These are phyloP conservation scores for Megathymus violae DNA, from an alignment of 1,140 invertebrate genomes.

Conservation along the genomic window DNA sequence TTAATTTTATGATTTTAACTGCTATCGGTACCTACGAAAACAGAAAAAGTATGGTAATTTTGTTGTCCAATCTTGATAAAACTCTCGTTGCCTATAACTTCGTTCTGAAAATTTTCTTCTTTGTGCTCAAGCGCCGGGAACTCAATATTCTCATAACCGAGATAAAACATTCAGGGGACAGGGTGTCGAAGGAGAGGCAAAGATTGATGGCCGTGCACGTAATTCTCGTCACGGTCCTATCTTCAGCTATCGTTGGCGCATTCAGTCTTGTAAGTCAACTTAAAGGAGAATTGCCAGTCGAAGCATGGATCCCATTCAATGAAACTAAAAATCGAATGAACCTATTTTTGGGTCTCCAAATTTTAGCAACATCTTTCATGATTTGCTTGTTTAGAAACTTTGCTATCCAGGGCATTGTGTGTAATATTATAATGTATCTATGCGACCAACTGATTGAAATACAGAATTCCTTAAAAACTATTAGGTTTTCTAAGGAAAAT, in stretches of 20 bases:
- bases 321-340: conserved; percentile 51
- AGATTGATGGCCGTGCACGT: conserved; percentile 55
- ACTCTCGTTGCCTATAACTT: conserved; percentile 61
- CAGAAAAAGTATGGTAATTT: conserved; percentile 44
- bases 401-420: conserved; percentile 65
- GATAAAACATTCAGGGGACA: conserved; percentile 63
- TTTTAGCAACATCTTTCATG: conserved; percentile 52
- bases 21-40: conserved; percentile 57
- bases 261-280: conserved; percentile 55
- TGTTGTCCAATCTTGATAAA: conserved; percentile 65
- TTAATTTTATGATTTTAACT: conserved; percentile 54
- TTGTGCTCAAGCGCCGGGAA: conserved; percentile 51
- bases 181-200: conserved; percentile 47
- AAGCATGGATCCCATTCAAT: conserved; percentile 72
- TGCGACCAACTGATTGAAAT: conserved; percentile 67
- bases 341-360: conserved; percentile 51
- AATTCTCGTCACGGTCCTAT: conserved; percentile 48
- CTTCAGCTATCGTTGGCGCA: conserved; percentile 38
- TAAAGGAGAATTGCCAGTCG: conserved; percentile 59
- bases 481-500: conserved; percentile 48
- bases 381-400: conserved; percentile 58
- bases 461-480: conserved; percentile 48
- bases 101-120: conserved; percentile 58
- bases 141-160: conserved; percentile 52
- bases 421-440: conserved; percentile 69